A percentile compares a stretch with the other conserved stretches of the same genome.
Conservation (phyloP, 2,888 invertebrate genomes). For the Trissolcus brochymenae region DNA sequence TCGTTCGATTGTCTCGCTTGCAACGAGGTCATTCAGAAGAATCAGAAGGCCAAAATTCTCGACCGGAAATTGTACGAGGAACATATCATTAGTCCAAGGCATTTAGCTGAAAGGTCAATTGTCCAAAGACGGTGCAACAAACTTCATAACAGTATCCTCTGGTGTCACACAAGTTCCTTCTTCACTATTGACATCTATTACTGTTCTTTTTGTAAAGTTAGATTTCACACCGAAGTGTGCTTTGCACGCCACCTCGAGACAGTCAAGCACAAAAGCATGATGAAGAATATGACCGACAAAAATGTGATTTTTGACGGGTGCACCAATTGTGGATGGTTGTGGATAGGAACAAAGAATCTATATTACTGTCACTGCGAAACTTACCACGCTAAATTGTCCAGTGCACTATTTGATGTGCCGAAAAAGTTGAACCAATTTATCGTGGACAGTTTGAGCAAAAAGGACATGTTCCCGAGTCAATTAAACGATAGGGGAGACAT, state of each 20-base stretch:
- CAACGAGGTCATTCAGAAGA: conserved; percentile 9
- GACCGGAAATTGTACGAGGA: not conserved
- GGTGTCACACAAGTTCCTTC: conserved; percentile 43
- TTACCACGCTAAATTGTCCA: conserved; percentile 28
- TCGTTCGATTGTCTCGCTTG: conserved; percentile 32
- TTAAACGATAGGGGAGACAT: conserved; percentile 28
- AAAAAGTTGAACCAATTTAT: conserved; percentile 1
- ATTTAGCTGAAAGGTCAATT: conserved; percentile 12
- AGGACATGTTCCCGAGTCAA: not conserved
- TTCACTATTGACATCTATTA: conserved; percentile 60
- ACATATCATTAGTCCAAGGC: conserved; percentile 6
- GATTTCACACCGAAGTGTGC: conserved; percentile 45
- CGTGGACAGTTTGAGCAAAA: not conserved
- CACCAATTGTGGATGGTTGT: conserved; percentile 62
- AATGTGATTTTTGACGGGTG: conserved; percentile 59
- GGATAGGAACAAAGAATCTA: conserved; percentile 55
- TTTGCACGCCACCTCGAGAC: conserved; percentile 60
- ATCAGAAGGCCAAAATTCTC: not conserved
- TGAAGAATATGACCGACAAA: not conserved
- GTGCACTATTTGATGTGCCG: conserved; percentile 7
- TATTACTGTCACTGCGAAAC: conserved; percentile 29
- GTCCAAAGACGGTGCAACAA: conserved; percentile 34
- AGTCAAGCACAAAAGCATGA: conserved; percentile 16
- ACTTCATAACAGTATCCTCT: conserved; percentile 37
- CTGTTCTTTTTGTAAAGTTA: conserved; percentile 57